phyloP scores from a whole-genome alignment of 1,140 invertebrate species.

The Drosophila erecta region DNA sequence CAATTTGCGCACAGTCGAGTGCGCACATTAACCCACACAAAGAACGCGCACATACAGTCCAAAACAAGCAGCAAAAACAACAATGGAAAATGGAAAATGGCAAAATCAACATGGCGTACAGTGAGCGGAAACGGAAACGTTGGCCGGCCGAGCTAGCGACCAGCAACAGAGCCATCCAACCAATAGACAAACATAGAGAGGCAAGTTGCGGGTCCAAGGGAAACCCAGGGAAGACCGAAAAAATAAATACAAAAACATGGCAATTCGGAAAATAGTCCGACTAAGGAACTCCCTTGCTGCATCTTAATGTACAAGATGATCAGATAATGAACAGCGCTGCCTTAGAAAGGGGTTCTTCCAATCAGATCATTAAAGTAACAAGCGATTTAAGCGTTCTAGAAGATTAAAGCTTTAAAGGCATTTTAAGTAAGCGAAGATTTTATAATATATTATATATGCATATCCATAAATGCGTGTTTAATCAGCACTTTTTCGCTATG shows the following conservation, averaged over 20 bases:
- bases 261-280: neutral
- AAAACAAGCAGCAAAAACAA: slow-evolving; percentile 51
- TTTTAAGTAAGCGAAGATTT: too few species aligned
- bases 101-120: slow-evolving; percentile 80
- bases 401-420: too few species aligned
- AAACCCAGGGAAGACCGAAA: slow-evolving; percentile 16
- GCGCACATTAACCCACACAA: slow-evolving; percentile 76
- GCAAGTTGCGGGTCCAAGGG: neutral
- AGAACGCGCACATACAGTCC: slow-evolving; percentile 19
- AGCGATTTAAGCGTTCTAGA: too few species aligned
- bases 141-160: slow-evolving; percentile 51
- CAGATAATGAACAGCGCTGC: too few species aligned
- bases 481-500: too few species aligned
- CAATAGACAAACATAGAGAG: slow-evolving; percentile 67
- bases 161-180: slow-evolving; percentile 48
- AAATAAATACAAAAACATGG: slow-evolving; percentile 22
- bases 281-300: neutral
- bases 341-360: too few species aligned
- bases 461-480: too few species aligned
- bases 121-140: slow-evolving; percentile 78
- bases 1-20: slow-evolving; percentile 81
- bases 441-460: too few species aligned
- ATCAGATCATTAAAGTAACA: too few species aligned
- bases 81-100: slow-evolving; percentile 43
- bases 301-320: neutral